These are phyloP conservation scores for Nansenia antarctica DNA, from an alignment of 2,113 vertebrate genomes.

Conservation along the genomic window DNA sequence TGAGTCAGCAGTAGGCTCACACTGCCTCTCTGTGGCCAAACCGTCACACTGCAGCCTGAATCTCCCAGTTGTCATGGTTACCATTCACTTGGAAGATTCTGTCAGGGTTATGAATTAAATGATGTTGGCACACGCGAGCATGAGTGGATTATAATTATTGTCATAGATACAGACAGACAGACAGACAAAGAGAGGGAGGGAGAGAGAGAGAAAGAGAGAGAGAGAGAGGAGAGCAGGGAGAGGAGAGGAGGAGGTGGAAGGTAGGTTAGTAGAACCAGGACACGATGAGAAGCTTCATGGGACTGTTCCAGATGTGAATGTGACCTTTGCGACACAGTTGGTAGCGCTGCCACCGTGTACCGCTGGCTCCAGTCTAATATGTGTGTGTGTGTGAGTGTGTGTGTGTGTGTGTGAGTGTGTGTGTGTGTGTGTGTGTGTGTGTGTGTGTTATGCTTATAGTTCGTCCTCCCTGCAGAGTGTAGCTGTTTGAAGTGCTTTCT, in stretches of 20 bases:
- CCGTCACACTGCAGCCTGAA: not conserved
- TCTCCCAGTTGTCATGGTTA: not conserved
- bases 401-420: not conserved
- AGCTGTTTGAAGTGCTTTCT: conserved; percentile 72
- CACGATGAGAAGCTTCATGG: too few species aligned
- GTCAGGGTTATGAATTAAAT: not conserved
- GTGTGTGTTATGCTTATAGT: conserved; percentile 46
- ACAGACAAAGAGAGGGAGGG: not conserved
- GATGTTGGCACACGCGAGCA: not conserved
- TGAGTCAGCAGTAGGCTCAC: too few species aligned
- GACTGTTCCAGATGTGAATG: too few species aligned
- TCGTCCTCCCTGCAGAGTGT: conserved; percentile 57
- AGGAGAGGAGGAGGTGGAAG: too few species aligned
- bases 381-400: not conserved
- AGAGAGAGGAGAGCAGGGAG: not conserved
- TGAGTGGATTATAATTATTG: not conserved
- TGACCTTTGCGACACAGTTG: too few species aligned
- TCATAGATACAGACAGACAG: not conserved
- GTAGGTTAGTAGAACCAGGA: too few species aligned
- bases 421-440: not conserved
- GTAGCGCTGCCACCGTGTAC: too few species aligned
- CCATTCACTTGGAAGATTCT: not conserved
- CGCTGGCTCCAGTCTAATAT: not conserved
- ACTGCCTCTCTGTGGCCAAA: not conserved
- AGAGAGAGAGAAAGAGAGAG: not conserved